Evolutionary conservation across 2,113 vertebrate species (phyloP).

Genomic region (Stigmatopora argus): DNA sequence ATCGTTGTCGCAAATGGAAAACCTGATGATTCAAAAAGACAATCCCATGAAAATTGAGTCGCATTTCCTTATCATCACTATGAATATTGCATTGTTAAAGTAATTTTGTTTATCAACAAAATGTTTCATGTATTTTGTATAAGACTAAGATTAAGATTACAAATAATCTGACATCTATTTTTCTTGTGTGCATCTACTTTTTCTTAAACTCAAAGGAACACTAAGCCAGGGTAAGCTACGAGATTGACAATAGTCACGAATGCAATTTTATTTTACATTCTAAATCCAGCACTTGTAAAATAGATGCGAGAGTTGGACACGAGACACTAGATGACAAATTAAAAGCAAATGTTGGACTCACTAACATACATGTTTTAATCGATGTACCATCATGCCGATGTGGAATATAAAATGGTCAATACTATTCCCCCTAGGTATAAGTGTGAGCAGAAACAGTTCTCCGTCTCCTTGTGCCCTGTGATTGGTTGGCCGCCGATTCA

Average conservation of each 20-base stretch:
- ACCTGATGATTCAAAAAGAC: slow-evolving; percentile 13
- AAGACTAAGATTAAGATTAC: background rate
- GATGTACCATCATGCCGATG: background rate
- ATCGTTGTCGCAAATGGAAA: slow-evolving; percentile 43
- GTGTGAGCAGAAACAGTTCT: too few relatives aligned
- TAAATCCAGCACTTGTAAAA: slow-evolving; percentile 24
- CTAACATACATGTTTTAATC: background rate
- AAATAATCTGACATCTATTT: background rate
- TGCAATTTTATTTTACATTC: slow-evolving; percentile 20
- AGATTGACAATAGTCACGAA: slow-evolving; percentile 6
- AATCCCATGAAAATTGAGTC: background rate
- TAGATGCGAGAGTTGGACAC: slow-evolving; percentile 6
- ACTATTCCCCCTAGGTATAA: background rate
- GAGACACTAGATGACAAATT: background rate
- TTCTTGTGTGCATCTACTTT: background rate
- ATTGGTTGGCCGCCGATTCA: too few relatives aligned
- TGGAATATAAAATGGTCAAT: background rate
- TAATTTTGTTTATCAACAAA: background rate
- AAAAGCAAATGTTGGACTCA: slow-evolving; percentile 2
- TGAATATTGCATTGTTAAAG: background rate
- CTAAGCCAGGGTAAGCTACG: background rate
- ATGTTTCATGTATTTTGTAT: background rate
- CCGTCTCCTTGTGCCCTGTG: too few relatives aligned
- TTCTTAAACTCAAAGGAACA: slow-evolving; percentile 9
- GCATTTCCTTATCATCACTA: background rate